Evolutionary conservation across 2,113 vertebrate species (phyloP).

Genomic region (Toxostoma redivivum): DNA sequence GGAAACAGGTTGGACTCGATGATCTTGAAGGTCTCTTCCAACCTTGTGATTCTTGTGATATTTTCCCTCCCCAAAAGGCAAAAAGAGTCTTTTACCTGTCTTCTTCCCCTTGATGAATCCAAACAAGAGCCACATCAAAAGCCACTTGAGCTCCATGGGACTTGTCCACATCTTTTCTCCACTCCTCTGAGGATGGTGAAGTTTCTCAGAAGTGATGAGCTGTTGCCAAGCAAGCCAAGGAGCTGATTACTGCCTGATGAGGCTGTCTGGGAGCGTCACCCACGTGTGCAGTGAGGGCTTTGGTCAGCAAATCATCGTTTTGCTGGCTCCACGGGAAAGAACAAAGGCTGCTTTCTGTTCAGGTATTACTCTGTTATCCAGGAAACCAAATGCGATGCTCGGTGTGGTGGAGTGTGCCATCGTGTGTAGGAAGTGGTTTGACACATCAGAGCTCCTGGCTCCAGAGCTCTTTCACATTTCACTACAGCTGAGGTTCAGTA

Average conservation of each 20-base stretch:
- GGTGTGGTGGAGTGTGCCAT: background rate
- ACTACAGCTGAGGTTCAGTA: background rate
- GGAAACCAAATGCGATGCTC: slow-evolving; percentile 25
- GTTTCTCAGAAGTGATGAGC: background rate
- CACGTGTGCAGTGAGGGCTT: background rate
- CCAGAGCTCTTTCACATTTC: background rate
- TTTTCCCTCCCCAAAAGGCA: background rate
- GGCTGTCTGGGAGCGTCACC: background rate
- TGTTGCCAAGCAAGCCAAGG: background rate
- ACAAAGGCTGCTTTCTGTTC: background rate
- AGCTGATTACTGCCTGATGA: background rate
- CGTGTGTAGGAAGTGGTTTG: slow-evolving; percentile 50
- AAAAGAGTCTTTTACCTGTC: slow-evolving; percentile 34
- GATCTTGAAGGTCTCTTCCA: too few species aligned
- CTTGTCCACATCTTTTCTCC: background rate
- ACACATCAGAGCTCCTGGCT: slow-evolving; percentile 28
- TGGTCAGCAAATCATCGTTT: background rate
- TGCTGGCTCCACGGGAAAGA: background rate
- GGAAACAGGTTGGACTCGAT: too few species aligned
- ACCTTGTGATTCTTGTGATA: too few species aligned
- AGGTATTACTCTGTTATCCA: slow-evolving; percentile 28
- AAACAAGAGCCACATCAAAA: slow-evolving; percentile 59
- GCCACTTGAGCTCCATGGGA: slow-evolving; percentile 7
- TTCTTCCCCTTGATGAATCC: background rate
- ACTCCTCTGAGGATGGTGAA: background rate